Conservation (phyloP, 2,113 vertebrate species). For the Anguilla japonica region DNA sequence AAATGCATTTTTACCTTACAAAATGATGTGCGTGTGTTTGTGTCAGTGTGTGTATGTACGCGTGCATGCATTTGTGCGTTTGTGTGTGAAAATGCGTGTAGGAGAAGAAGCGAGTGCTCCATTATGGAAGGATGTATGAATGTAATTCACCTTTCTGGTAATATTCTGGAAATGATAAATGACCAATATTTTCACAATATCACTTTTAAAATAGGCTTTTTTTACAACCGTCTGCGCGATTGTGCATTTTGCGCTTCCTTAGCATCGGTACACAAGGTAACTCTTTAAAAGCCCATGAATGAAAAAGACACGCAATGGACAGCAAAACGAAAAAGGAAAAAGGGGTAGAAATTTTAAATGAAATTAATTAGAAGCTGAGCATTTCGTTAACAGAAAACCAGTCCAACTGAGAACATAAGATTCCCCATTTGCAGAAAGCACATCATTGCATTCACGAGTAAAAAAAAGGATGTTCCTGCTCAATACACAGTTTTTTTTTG, state of each 20-base stretch:
- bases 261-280: not conserved
- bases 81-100: not conserved
- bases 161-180: not conserved
- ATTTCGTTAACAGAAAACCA: not conserved
- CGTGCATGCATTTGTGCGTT: not conserved
- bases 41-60: not conserved
- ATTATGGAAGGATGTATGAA: not conserved
- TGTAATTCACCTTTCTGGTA: not conserved
- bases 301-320: not conserved
- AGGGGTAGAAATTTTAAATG: not conserved
- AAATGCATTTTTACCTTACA: not conserved
- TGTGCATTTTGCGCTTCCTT: not conserved
- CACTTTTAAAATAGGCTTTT: not conserved
- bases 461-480: too few species aligned
- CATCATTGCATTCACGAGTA: too few species aligned
- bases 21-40: not conserved
- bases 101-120: not conserved
- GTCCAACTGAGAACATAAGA: too few species aligned
- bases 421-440: too few species aligned
- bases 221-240: not conserved
- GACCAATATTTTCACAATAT: not conserved
- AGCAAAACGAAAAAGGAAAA: not conserved
- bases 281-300: not conserved
- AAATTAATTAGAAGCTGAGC: not conserved
- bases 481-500: too few species aligned